Conservation (phyloP, 2,113 vertebrate genomes). For the Pheucticus melanocephalus region DNA sequence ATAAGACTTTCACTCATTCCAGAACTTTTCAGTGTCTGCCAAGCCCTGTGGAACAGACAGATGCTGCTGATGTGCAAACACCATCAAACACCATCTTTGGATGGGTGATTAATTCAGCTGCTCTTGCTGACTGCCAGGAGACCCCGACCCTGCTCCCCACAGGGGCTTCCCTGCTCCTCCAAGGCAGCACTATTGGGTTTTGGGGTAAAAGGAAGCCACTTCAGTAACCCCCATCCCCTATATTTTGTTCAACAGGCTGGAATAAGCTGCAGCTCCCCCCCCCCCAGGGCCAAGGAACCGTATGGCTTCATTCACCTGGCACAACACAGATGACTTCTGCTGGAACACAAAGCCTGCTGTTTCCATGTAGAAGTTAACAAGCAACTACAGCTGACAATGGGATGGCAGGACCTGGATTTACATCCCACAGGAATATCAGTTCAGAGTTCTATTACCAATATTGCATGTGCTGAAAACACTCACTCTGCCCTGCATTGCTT, state of each 20-base stretch:
- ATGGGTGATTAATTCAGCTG: background rate
- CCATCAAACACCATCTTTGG: background rate
- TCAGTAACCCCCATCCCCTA: background rate
- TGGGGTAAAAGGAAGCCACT: background rate
- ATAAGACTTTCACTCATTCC: background rate
- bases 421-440: background rate
- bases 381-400: background rate
- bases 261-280: background rate
- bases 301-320: background rate
- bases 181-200: background rate
- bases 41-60: background rate
- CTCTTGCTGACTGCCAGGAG: background rate
- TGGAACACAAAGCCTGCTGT: background rate
- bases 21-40: background rate
- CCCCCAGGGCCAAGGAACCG: background rate
- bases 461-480: background rate
- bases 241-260: background rate
- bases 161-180: background rate
- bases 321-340: background rate
- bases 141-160: background rate
- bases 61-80: background rate
- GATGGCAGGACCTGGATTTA: background rate
- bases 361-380: background rate
- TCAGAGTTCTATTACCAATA: background rate
- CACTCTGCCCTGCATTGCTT: background rate